Evolutionary conservation across 2,797 vertebrate genomes (phyloP).

Genomic region (Chlorospingus flavigularis): DNA sequence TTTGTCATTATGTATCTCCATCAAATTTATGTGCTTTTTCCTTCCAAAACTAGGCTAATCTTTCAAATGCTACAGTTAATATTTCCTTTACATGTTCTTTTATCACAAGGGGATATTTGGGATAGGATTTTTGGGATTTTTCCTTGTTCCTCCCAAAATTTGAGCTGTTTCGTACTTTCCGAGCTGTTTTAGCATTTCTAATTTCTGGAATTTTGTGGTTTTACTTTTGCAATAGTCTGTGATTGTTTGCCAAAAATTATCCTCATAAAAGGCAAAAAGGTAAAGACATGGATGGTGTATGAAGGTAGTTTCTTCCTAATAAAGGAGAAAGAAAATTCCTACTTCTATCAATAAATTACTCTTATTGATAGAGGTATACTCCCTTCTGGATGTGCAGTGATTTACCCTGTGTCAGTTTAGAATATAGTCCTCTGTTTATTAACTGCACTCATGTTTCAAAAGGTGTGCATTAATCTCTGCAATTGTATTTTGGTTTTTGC

Average conservation of each 20-base stretch:
- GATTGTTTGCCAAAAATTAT: not conserved
- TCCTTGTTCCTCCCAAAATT: not conserved
- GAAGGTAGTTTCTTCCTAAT: not conserved
- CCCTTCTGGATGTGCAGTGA: not conserved
- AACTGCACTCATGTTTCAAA: slow-evolving; percentile 27
- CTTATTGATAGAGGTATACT: not conserved
- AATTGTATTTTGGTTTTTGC: slow-evolving; percentile 23
- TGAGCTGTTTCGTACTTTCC: not conserved
- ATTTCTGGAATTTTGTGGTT: not conserved
- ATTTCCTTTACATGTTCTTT: not conserved
- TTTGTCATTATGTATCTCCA: not conserved
- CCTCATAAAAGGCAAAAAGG: not conserved
- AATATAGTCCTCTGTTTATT: slow-evolving; percentile 31
- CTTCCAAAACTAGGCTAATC: not conserved
- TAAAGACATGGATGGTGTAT: not conserved
- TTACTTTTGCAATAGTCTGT: not conserved
- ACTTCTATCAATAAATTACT: not conserved
- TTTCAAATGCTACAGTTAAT: not conserved
- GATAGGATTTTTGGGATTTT: not conserved
- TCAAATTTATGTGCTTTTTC: not conserved
- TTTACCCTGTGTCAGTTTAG: slow-evolving; percentile 9
- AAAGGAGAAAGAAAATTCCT: not conserved
- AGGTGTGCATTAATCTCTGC: not conserved
- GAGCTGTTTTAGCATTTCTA: not conserved
- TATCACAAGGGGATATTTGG: not conserved